Base-by-base conservation (phyloP, 2,888 invertebrate species). In the Bellardia bayeri region DNA sequence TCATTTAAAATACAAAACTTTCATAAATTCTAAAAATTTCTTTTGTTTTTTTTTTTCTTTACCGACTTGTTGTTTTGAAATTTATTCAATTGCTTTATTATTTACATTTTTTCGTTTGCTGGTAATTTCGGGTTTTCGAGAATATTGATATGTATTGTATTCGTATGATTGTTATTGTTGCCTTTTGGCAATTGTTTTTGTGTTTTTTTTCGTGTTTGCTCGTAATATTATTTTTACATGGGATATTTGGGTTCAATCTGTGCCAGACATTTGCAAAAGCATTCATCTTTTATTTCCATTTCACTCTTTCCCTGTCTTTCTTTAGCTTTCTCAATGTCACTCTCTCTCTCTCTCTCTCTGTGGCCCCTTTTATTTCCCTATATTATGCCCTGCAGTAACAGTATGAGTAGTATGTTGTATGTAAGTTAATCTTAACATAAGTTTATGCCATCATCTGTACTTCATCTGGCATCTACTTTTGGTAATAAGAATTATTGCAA, bases 391-490 rank as follows among this genome's bases (percentile, higher is more conserved):
- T 71, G 63, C 80, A 71, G 71, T 54, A 69, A 58, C 56, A 63
- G 11, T 64, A 54, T 9, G 54, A 30, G 54, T 56, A 23, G 16
- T 30, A 51, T 61, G 37, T 56, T 49, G 58, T 74, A 23, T 61
- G 61, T 80, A 85, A 85, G 85, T 85, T 80, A 63, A 80, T 74
- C 68, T 79, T 74, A 80, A 80, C 79, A 79, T 33, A 86, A 82
- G 82, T 86, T 83, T 74, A 68, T 83, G 83, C 82, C 85, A 90
- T 92, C 93, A 92, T 92, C 92, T 92, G 93, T 90, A 91, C 92
- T 92, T 93, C 92, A 92, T 93, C 92, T 93, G 92, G 92, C 91
- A 90, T 90, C 83, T 83, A 83, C 86, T 86, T 88, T 84, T 85
- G 84, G 87, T 87, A 89, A 88, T 88, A 92, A 92, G 92, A 91